Percentiles rank a stretch among this genome's conserved stretches.
These are phyloP conservation scores for Pseudomyrmex flavicornis DNA, from an alignment of 1,140 invertebrate species.

Conservation along the genomic window DNA sequence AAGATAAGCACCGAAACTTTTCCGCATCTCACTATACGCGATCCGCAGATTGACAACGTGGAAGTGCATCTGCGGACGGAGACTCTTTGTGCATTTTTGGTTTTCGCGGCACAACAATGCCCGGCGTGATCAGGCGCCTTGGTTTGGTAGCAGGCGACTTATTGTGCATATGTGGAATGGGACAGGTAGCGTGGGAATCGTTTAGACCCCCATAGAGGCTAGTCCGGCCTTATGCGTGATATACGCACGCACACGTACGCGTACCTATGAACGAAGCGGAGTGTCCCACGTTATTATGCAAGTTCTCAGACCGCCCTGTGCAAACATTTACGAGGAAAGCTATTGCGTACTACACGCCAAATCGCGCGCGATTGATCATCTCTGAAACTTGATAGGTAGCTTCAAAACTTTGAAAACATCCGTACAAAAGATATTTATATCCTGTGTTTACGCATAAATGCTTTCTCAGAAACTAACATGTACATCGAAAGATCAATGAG, in stretches of 20 bases:
- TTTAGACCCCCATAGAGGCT: slow-evolving; percentile 77
- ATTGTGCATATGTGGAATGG: slow-evolving; percentile 65
- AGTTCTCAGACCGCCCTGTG: slow-evolving; percentile 42
- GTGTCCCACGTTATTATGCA: slow-evolving; percentile 64
- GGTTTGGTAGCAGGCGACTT: slow-evolving; percentile 70
- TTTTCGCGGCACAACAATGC: slow-evolving; percentile 28
- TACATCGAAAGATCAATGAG: too few relatives aligned
- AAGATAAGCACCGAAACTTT: slow-evolving; percentile 16
- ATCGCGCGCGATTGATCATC: slow-evolving; percentile 30
- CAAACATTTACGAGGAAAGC: slow-evolving; percentile 18
- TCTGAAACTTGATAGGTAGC: slow-evolving; percentile 15
- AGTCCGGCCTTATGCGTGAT: slow-evolving; percentile 15
- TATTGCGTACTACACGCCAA: slow-evolving; percentile 7
- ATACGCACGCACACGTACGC: neutral
- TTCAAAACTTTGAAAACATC: neutral
- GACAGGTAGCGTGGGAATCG: slow-evolving; percentile 83
- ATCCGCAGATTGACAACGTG: slow-evolving; percentile 31
- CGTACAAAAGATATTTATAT: neutral
- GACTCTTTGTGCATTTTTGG: slow-evolving; percentile 38
- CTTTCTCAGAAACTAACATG: neutral
- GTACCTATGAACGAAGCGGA: neutral
- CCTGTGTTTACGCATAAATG: neutral
- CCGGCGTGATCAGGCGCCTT: slow-evolving; percentile 55
- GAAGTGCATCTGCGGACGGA: slow-evolving; percentile 43
- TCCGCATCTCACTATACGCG: neutral